These are phyloP conservation scores for Nemurella pictetii DNA, from an alignment of 2,888 invertebrate species.

Conservation along the genomic window DNA sequence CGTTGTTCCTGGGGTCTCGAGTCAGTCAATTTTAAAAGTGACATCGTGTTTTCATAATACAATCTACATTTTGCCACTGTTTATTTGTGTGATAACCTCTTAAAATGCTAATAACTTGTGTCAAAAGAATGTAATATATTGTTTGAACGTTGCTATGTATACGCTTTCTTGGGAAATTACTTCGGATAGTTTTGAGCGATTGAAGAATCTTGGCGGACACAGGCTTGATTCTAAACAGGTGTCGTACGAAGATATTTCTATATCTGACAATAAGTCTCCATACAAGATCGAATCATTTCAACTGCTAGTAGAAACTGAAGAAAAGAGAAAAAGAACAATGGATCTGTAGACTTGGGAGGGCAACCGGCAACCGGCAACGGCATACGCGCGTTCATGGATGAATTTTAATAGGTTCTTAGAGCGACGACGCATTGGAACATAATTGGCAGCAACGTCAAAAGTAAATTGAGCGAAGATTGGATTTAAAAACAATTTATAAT, in stretches of 20 bases:
- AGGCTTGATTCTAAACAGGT: background rate
- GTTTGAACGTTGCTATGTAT: background rate
- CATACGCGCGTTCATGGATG: background rate
- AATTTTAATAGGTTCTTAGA: background rate
- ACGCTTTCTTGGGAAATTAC: background rate
- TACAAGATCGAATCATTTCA: background rate
- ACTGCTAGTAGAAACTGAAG: background rate
- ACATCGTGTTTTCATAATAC: conserved; percentile 2
- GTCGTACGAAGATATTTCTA: background rate
- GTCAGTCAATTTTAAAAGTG: conserved; percentile 20
- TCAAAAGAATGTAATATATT: conserved; percentile 21
- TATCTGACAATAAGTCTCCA: background rate
- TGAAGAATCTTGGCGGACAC: background rate
- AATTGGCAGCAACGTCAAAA: background rate
- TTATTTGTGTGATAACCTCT: conserved; percentile 29
- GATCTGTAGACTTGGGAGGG: background rate
- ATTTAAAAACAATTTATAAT: conserved; percentile 2
- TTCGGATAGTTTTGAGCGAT: background rate
- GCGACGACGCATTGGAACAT: background rate
- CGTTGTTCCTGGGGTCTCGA: background rate
- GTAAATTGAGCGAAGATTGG: conserved; percentile 4
- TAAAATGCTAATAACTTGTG: conserved; percentile 31
- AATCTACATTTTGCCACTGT: conserved; percentile 25
- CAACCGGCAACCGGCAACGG: background rate
- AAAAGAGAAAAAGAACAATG: background rate